Evolutionary conservation across 2,888 invertebrate species (phyloP).

Genomic region (Epirrhoe alternata): DNA sequence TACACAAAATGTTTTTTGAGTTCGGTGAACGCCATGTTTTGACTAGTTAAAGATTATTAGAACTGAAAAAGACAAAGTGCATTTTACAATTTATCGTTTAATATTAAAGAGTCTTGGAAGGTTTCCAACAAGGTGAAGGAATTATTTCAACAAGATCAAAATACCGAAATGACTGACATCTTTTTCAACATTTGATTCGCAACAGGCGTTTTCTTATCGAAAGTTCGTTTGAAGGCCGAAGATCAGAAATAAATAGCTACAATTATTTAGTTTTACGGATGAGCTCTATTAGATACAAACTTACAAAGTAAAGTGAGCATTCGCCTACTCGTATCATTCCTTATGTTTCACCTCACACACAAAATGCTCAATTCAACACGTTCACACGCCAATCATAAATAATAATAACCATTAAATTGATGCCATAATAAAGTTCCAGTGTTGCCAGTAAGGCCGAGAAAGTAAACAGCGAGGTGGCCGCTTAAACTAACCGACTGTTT

Average conservation of each 20-base stretch:
- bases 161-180: slow-evolving; percentile 42
- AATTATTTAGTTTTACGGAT: slow-evolving; percentile 30
- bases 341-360: slow-evolving; percentile 30
- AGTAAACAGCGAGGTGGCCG: slow-evolving; percentile 61
- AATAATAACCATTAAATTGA: slow-evolving; percentile 70
- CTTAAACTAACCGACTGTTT: slow-evolving; percentile 55
- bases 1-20: slow-evolving; percentile 47
- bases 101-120: slow-evolving; percentile 55
- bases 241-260: slow-evolving; percentile 11
- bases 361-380: slow-evolving; percentile 59
- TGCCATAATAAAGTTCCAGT: slow-evolving; percentile 63
- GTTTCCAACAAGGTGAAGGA: slow-evolving; percentile 52
- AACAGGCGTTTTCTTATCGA: slow-evolving; percentile 16
- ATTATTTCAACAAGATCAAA: slow-evolving; percentile 41
- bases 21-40: slow-evolving; percentile 23
- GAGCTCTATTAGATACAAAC: slow-evolving; percentile 44
- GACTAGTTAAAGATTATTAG: slow-evolving; percentile 21
- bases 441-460: slow-evolving; percentile 59
- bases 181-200: slow-evolving; percentile 27
- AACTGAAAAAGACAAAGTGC: slow-evolving; percentile 23
- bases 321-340: slow-evolving; percentile 8
- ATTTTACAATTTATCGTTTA: slow-evolving; percentile 46
- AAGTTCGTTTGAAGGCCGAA: slow-evolving; percentile 21
- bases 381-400: slow-evolving; percentile 76
- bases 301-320: slow-evolving; percentile 11